Evolutionary conservation across 2,113 vertebrate species (phyloP).

Genomic region (Hyla sarda): DNA sequence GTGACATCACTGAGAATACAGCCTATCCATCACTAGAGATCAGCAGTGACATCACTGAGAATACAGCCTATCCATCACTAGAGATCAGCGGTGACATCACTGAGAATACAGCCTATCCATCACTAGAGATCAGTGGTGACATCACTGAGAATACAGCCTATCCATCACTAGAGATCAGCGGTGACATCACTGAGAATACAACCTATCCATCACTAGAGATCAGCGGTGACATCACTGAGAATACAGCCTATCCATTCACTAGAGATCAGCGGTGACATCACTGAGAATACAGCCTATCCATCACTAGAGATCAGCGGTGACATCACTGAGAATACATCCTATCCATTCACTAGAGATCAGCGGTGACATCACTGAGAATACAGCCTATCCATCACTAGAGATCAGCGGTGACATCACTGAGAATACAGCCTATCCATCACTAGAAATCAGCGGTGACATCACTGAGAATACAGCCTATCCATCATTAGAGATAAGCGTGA

Average conservation of each 20-base stretch:
- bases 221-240: neutral
- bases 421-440: neutral
- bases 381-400: neutral
- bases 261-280: too few relatives aligned
- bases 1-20: neutral
- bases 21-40: neutral
- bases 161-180: neutral
- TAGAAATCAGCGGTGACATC: neutral
- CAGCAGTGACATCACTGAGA: neutral
- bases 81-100: neutral
- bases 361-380: neutral
- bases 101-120: too few relatives aligned
- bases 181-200: neutral
- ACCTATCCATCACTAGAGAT: neutral
- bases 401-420: neutral
- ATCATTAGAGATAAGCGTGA: neutral
- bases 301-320: neutral
- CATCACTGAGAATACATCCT: neutral
- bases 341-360: neutral
- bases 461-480: neutral
- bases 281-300: neutral
- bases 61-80: neutral
- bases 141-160: neutral
- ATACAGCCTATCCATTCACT: too few relatives aligned
- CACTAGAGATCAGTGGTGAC: too few relatives aligned